Evolutionary conservation across 2,113 vertebrate genomes (phyloP).

Genomic region (Thomomys bottae): DNA sequence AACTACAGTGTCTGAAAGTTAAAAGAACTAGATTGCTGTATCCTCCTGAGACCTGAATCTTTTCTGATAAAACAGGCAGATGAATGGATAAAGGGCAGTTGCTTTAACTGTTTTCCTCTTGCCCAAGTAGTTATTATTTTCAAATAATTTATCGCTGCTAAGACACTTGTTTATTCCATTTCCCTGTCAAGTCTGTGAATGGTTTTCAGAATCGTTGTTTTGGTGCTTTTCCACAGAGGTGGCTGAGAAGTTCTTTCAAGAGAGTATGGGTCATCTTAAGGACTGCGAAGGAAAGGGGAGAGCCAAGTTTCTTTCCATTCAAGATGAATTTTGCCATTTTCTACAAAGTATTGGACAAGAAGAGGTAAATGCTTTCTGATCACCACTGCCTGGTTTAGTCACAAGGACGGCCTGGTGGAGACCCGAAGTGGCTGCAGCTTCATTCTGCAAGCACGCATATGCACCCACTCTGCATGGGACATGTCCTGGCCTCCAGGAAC

Average conservation of each 20-base stretch:
- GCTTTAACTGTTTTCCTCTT: background rate
- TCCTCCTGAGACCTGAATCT: background rate
- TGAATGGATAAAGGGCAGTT: background rate
- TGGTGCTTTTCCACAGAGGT: conserved; percentile 73
- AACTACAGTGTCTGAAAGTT: background rate
- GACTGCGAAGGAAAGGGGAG: conserved; percentile 73
- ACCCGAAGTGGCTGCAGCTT: background rate
- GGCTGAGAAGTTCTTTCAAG: conserved; percentile 84
- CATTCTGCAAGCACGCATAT: background rate
- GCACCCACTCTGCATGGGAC: background rate
- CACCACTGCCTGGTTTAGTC: background rate
- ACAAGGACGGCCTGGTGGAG: background rate
- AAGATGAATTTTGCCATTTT: conserved; percentile 87
- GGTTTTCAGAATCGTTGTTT: background rate
- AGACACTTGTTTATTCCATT: background rate
- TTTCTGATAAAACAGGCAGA: background rate
- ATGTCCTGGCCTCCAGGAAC: background rate
- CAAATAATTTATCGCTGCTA: background rate
- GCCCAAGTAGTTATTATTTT: background rate
- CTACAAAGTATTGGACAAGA: conserved; percentile 83
- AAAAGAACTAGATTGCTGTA: background rate
- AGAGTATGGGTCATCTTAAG: conserved; percentile 83
- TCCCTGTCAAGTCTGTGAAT: background rate
- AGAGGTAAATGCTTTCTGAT: conserved; percentile 71
- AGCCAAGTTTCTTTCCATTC: conserved; percentile 80